Evolutionary conservation across 2,113 vertebrate species (phyloP), one percentile per base, ranked within the genome.

Genomic region (Cebus imitator): DNA sequence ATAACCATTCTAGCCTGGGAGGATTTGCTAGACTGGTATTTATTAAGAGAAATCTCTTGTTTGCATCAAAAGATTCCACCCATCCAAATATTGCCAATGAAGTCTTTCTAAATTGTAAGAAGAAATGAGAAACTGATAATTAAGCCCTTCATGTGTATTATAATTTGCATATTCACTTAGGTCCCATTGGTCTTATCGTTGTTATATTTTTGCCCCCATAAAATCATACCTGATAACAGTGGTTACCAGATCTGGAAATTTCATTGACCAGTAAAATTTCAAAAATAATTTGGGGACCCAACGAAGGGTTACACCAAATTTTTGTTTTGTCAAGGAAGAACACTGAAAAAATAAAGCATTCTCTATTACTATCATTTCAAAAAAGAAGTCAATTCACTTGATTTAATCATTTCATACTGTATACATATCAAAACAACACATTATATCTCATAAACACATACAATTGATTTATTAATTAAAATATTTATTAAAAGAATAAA

Each of bases 21-120:
- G 23, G 70, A 91, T 16, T 83, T 43, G 12, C 30, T 81, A 50
- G 35, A 72, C 1, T 0, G 4, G 25, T 50, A 68, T 64, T 75
- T 87, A 88, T 58, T 68, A 35, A 80, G 7, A 75, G 64, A 61
- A 55, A 75, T 57, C 9, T 27, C 93, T 90, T 78, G 12, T 9
- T 94, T 92, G 73, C 17, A 76, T 11, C 40, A 40, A 78, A 68
- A 91, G 37, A 82, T 81, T 76, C n/a, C 14, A 78, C 4, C 8
- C 76, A 45, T 32, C n/a, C 23, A 84, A 93, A 79, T 73, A 75
- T 16, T 86, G 76, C 57, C 80, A 75, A 25, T 52, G 68, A 94
- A 90, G n/a, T 93, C 5, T 61, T 90, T 90, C 13, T n/a, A 95
- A 82, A 82, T 78, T 66, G 57, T 80, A 86, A 57, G 73, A 85